phyloP scores from a whole-genome alignment of 2,113 vertebrate species.

The Cyprinus carpio region DNA sequence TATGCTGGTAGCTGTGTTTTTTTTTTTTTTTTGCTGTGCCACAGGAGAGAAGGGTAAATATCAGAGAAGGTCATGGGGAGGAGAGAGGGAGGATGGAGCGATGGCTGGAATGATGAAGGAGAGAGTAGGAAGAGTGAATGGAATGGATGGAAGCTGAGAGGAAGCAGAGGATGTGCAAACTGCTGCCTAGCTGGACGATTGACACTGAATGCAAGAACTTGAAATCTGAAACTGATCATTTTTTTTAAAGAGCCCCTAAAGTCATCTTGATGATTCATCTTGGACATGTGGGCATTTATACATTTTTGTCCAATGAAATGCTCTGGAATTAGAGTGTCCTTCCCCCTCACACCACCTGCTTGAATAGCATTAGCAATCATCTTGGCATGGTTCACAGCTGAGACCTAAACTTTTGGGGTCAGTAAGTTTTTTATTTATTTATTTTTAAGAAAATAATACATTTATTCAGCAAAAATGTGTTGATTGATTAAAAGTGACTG shows the following conservation, averaged over 20 bases:
- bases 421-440: too few relatives aligned
- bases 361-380: too few relatives aligned
- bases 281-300: neutral
- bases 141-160: neutral
- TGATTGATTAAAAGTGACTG: too few relatives aligned
- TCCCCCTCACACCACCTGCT: too few relatives aligned
- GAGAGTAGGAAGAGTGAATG: conserved; percentile 14
- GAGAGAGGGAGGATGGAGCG: conserved; percentile 58
- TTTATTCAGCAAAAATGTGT: too few relatives aligned
- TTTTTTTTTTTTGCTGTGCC: conserved; percentile 54
- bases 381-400: too few relatives aligned
- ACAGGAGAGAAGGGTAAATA: conserved; percentile 78
- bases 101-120: conserved; percentile 51
- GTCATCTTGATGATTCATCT: neutral
- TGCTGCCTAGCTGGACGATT: neutral
- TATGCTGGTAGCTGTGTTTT: conserved; percentile 61
- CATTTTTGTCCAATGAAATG: too few relatives aligned
- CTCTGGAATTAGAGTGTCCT: too few relatives aligned
- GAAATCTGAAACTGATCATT: neutral
- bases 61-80: conserved; percentile 77
- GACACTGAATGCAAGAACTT: neutral
- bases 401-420: too few relatives aligned
- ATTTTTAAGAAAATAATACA: too few relatives aligned
- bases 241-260: neutral
- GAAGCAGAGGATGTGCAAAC: conserved; percentile 14